phyloP scores from a whole-genome alignment of 2,888 invertebrate species.

The Sphecodes monilicornis region DNA sequence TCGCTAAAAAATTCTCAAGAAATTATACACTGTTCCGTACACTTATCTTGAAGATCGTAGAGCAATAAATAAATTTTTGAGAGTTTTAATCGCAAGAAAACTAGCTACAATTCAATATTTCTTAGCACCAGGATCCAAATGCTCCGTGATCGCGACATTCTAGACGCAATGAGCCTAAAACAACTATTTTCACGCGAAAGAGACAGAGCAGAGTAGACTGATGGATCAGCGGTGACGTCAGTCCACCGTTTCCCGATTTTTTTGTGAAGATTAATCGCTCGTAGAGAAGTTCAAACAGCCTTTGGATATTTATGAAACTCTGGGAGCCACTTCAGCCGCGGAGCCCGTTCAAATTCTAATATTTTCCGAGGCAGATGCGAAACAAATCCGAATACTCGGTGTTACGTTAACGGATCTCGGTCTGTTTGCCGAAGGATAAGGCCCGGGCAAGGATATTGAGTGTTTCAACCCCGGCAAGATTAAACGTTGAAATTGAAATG shows the following conservation, averaged over 20 bases:
- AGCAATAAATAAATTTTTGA: too few relatives aligned
- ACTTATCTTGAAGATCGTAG: neutral
- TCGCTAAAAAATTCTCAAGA: neutral
- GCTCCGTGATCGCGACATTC: too few relatives aligned
- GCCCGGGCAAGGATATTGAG: slow-evolving; percentile 35
- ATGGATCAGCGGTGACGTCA: neutral
- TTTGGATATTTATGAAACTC: slow-evolving; percentile 5
- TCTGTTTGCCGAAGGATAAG: slow-evolving; percentile 21
- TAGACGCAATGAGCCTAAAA: neutral
- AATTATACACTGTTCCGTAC: neutral
- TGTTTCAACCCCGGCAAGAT: slow-evolving; percentile 24
- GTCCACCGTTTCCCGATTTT: neutral
- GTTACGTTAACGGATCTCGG: slow-evolving; percentile 25
- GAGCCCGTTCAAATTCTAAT: slow-evolving; percentile 9
- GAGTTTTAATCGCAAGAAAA: too few relatives aligned
- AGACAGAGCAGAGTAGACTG: neutral
- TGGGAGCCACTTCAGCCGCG: neutral
- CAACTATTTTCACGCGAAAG: neutral
- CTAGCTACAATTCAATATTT: too few relatives aligned
- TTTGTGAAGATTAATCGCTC: slow-evolving; percentile 1
- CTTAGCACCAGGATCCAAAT: too few relatives aligned
- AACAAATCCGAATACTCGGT: neutral
- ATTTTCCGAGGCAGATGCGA: slow-evolving; percentile 6
- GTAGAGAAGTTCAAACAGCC: slow-evolving; percentile 10
- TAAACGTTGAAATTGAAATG: slow-evolving; percentile 46